phyloP scores from a whole-genome alignment of 35 echinoderm and acorn worm genomes.

The Acanthaster planci region DNA sequence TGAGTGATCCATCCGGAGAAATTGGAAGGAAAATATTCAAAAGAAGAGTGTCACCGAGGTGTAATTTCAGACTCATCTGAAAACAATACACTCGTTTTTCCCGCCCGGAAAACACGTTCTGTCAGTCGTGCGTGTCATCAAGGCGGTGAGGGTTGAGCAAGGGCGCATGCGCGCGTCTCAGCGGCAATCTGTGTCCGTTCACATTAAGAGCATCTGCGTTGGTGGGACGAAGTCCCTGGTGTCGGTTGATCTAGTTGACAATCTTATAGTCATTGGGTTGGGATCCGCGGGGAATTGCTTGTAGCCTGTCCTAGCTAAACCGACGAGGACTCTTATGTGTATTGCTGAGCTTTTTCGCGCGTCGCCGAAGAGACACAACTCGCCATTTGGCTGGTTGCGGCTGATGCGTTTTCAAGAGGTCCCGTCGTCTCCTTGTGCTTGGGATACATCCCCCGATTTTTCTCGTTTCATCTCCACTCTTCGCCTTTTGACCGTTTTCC shows the following conservation, averaged over 20 bases:
- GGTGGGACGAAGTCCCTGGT: background rate
- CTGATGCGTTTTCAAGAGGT: slow-evolving; percentile 23
- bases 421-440: background rate
- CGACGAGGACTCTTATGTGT: background rate
- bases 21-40: background rate
- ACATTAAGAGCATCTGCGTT: background rate
- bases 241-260: background rate
- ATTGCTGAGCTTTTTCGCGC: background rate
- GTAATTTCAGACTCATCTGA: slow-evolving; percentile 3
- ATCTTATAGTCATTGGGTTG: background rate
- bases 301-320: background rate
- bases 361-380: background rate
- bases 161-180: background rate
- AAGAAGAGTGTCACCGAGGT: background rate
- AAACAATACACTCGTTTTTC: slow-evolving; percentile 3
- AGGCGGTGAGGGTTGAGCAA: background rate
- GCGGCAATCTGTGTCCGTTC: background rate
- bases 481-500: background rate
- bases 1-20: background rate
- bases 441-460: background rate
- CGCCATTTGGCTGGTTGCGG: slow-evolving; percentile 13
- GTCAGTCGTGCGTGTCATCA: background rate
- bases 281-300: background rate
- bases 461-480: background rate
- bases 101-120: background rate